A percentile compares a stretch with the other conserved stretches of the same genome.
phyloP scores from a whole-genome alignment of 2,797 vertebrate genomes.

The Fratercula arctica region DNA sequence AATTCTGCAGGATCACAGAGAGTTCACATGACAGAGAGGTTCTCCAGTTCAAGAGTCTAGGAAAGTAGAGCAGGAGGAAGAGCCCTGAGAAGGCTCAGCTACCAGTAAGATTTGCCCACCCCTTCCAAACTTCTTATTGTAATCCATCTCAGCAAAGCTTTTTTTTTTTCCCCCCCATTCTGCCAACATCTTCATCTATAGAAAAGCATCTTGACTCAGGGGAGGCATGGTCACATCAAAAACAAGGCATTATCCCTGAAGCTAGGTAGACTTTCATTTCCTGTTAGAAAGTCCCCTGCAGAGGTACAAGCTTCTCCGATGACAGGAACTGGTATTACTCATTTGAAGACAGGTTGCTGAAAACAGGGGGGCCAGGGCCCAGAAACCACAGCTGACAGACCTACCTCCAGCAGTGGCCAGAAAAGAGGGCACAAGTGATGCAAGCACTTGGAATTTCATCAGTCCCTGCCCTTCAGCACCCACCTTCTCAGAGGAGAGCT shows the following conservation, averaged over 20 bases:
- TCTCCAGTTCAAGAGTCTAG: neutral
- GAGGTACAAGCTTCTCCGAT: neutral
- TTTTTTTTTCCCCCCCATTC: neutral
- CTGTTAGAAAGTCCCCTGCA: neutral
- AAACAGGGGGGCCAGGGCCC: too few species aligned
- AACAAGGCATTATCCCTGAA: neutral
- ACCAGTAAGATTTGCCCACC: neutral
- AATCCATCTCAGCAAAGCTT: neutral
- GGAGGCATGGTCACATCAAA: fast-evolving
- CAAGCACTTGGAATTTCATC: neutral
- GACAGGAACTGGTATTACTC: neutral
- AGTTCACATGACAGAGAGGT: fast-evolving
- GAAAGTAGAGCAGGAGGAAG: neutral
- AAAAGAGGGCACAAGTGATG: neutral
- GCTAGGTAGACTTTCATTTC: neutral
- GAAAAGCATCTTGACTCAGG: neutral
- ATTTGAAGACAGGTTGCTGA: neutral
- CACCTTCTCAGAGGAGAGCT: neutral
- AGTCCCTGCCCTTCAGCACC: neutral
- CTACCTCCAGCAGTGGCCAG: neutral
- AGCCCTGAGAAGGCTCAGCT: neutral
- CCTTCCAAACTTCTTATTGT: neutral
- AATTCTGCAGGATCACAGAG: neutral
- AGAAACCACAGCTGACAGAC: neutral
- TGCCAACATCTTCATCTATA: neutral